Base-by-base conservation (phyloP, 2,797 vertebrate species). In the Gadopsis marmoratus region DNA sequence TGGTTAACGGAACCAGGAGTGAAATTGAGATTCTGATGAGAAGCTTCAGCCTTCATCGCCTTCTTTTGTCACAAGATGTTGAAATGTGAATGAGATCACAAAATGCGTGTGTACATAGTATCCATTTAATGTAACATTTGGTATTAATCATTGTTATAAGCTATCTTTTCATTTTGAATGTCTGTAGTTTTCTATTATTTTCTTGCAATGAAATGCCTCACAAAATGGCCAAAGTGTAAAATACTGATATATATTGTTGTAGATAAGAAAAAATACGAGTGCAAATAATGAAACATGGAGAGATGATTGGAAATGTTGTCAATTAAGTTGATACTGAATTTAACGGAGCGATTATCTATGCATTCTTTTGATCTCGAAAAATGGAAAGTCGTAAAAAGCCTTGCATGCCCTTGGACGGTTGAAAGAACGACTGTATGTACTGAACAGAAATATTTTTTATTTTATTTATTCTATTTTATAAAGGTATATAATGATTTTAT, bases 381-480 rank as follows among this genome's bases (percentile, higher is more conserved):
- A 79, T 35, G 87, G 91, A 85, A 91, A 88, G 89, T 88, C 84
- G 53, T 76, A 90, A 94, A 92, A 86, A 94, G 95, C 96, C 95
- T 95, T 94, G 96, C 96, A 94, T 95, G 95, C 92, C 93, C 89
- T 75, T 61, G 80, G 90, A 85, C 60, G 84, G 90, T 89, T 78
- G 63, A 88, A 82, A 91, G 88, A 88, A 86, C 81, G 74, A 90
- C 92, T 93, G 88, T 91, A 90, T 91, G 93, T 93, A 92, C 85
- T 93, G 91, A 95, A 95, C 79, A 94, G 95, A 97, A 96, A 96
- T 96, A 97, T 97, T 97, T 94, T 97, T 97, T 97, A 97, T 97
- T 97, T 97, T 97, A 98, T 99, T 99, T 99, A 98, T 98, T 98
- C 95, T 97, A 96, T 98, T 98, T 99, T 98, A 93, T 98, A 98